Base-by-base conservation (phyloP, 2,797 vertebrate species). In the Arremon brunneinucha region DNA sequence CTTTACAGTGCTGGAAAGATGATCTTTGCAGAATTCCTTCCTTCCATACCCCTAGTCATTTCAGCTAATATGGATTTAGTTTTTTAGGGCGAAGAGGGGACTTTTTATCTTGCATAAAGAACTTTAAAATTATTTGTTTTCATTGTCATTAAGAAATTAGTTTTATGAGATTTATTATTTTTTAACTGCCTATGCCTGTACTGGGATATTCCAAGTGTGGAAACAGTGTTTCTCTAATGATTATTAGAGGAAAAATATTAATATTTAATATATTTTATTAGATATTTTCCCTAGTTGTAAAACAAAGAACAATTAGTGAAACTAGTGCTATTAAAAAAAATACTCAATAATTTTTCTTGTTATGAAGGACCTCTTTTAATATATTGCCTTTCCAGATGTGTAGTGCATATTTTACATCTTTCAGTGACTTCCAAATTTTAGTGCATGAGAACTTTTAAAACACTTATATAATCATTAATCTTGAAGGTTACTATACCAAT, bases 61-160 rank as follows among this genome's bases (percentile, higher is more conserved):
- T 91, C 79, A 95, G 46, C 39, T 89, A 91, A 63, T 85, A 43
- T 5, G 10, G 44, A 85, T 94, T 94, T 96, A 76, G 39, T 94
- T 89, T 78, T 77, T 75, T 32, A 49, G 44, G 19, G 59, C 75
- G 41, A 39, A 64, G 7, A 8, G 11, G 12, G 1, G 23, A 35
- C 12, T 59, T 83, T 57, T 62, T 59, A 69, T 35, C 16, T 69
- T 37, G 9, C 4, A 1, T 46, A 23, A 34, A 95, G 63, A 82
- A 32, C 22, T 91, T 92, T 60, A 74, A 90, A 85, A 85, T 85
- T 96, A 90, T 91, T 97, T 83, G 11, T 50, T 89, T 62, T 94
- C n/a, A 39, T 97, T 96, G 80, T 89, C 24, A 83, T 95, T 94
- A 94, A 64, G 70, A 95, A 95, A 26, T 12, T 2, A 26, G 9